Evolutionary conservation across 1,140 invertebrate genomes (phyloP).

Genomic region (Brachionus calyciflorus): DNA sequence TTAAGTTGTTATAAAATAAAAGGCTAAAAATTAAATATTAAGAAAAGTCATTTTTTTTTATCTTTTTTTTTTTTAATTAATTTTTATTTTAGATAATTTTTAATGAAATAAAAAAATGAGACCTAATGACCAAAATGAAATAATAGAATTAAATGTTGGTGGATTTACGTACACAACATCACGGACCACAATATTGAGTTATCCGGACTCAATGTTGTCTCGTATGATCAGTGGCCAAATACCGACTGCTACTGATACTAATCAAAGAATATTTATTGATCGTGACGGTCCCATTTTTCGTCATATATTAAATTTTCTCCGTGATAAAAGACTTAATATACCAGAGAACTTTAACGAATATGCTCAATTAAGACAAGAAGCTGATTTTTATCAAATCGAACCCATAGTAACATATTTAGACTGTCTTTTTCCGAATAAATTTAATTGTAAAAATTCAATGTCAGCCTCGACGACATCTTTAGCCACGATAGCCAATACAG

Average conservation of each 20-base stretch:
- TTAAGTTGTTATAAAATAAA: too few relatives aligned
- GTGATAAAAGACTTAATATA: conserved; percentile 47
- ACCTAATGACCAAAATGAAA: conserved; percentile 45
- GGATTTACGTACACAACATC: conserved; percentile 51
- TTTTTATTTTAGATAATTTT: background rate
- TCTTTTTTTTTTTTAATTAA: background rate
- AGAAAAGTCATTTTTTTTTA: too few relatives aligned
- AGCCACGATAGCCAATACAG: background rate
- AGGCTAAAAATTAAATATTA: too few relatives aligned
- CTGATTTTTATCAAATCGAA: conserved; percentile 50
- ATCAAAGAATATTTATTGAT: conserved; percentile 47
- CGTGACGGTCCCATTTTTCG: conserved; percentile 49
- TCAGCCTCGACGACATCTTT: background rate
- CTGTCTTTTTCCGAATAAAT: background rate
- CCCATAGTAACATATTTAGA: conserved; percentile 44
- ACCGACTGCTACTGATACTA: conserved; percentile 13
- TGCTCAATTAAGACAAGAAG: conserved; percentile 47
- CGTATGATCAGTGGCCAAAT: conserved; percentile 49
- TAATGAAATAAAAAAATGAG: background rate
- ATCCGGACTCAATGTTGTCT: conserved; percentile 50
- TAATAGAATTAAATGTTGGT: conserved; percentile 51
- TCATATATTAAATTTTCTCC: conserved; percentile 50
- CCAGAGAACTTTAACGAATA: conserved; percentile 49
- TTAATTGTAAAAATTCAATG: background rate
- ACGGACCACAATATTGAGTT: conserved; percentile 48